phyloP scores from a whole-genome alignment of 2,113 vertebrate species.

The Microcebus jonahi region DNA sequence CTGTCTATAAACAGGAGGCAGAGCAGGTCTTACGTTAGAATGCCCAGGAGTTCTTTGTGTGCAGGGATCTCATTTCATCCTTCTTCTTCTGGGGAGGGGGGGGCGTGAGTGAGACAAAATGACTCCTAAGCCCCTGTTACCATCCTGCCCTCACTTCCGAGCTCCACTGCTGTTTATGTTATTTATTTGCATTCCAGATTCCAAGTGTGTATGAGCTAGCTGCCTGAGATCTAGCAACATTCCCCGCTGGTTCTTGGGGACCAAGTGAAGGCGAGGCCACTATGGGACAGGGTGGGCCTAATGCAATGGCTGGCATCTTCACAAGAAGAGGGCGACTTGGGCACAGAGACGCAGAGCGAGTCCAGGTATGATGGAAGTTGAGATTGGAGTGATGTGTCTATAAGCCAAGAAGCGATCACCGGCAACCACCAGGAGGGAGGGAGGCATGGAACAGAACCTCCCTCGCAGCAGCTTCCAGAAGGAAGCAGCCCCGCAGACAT shows the following conservation, averaged over 20 bases:
- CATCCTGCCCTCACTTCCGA: background rate
- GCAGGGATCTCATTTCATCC: background rate
- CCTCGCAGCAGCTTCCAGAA: background rate
- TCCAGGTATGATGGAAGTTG: background rate
- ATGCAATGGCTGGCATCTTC: background rate
- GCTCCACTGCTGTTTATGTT: background rate
- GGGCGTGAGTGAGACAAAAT: background rate
- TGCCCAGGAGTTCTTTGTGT: too few species aligned
- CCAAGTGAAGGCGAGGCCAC: background rate
- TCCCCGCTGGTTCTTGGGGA: background rate
- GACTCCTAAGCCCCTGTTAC: background rate
- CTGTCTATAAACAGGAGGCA: background rate
- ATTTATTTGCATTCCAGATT: background rate
- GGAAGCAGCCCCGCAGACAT: background rate
- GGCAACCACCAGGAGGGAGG: background rate
- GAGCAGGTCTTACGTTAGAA: rapidly evolving
- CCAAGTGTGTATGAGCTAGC: background rate
- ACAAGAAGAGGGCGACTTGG: background rate
- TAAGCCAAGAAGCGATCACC: background rate
- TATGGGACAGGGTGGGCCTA: background rate
- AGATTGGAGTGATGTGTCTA: background rate
- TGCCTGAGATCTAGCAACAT: background rate
- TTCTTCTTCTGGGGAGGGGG: background rate
- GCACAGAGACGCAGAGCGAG: background rate
- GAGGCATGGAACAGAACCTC: background rate